phyloP scores from a whole-genome alignment of 2,797 vertebrate species.

The Cryptoprocta ferox region DNA sequence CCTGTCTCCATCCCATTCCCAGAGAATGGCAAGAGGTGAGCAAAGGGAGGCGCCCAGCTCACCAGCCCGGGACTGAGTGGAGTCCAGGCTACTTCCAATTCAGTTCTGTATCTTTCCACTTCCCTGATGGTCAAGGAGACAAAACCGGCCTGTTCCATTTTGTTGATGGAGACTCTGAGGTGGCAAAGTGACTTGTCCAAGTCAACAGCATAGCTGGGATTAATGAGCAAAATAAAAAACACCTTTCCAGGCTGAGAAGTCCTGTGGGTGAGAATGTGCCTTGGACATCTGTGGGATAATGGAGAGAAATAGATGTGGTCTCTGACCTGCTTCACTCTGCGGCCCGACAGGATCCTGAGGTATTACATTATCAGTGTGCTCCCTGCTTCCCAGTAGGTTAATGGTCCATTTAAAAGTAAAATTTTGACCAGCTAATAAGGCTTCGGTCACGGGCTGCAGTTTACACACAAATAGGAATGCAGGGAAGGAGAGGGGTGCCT shows the following conservation, averaged over 20 bases:
- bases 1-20: background rate
- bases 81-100: too few species aligned
- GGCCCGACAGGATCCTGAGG: background rate
- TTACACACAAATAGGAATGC: constrained; percentile 81
- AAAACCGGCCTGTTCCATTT: background rate
- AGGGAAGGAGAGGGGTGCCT: constrained; percentile 66
- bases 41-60: fast-evolving
- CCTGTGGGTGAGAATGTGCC: background rate
- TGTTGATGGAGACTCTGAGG: background rate
- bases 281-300: background rate
- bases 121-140: too few species aligned
- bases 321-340: constrained; percentile 69
- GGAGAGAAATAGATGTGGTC: constrained; percentile 62
- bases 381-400: constrained; percentile 75
- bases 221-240: too few species aligned
- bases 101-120: fast-evolving
- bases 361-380: constrained; percentile 65
- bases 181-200: background rate
- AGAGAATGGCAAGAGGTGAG: background rate
- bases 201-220: too few species aligned
- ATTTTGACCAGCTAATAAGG: constrained; percentile 84
- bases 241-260: background rate
- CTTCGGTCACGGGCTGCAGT: constrained; percentile 79
- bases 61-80: fast-evolving
- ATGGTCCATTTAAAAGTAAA: constrained; percentile 85